Conservation (phyloP, 1,140 invertebrate species). For the Whitmania pigra region DNA sequence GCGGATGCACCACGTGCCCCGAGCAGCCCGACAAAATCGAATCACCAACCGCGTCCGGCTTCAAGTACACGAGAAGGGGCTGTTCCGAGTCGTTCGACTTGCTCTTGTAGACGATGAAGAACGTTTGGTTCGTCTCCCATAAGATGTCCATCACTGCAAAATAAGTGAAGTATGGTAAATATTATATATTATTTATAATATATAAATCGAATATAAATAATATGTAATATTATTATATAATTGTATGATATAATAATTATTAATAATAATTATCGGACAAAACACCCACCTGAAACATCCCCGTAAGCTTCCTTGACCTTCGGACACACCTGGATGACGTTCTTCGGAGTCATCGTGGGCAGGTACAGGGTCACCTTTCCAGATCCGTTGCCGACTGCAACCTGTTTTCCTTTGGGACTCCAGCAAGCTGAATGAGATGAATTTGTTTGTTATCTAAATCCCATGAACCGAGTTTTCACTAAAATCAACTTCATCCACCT, state of each 20-base stretch:
- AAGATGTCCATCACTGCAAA: neutral
- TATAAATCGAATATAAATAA: too few relatives aligned
- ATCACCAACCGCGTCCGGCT: neutral
- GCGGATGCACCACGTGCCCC: too few relatives aligned
- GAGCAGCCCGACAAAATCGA: too few relatives aligned
- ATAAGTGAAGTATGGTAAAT: neutral
- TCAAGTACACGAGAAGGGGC: neutral
- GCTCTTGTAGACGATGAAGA: neutral
- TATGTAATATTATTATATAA: too few relatives aligned
- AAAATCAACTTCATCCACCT: too few relatives aligned
- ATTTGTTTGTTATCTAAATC: too few relatives aligned
- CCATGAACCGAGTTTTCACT: too few relatives aligned
- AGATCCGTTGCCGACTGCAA: neutral
- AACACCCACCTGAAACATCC: neutral
- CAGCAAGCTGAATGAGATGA: neutral
- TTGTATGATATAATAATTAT: too few relatives aligned
- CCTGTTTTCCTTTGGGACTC: conserved; percentile 10
- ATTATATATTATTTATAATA: neutral
- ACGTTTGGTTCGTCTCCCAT: neutral
- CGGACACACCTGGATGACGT: neutral
- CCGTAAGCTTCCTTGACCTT: neutral
- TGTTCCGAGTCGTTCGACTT: neutral
- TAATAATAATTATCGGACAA: too few relatives aligned
- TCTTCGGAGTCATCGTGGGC: neutral
- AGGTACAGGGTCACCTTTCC: neutral